Evolutionary conservation across 2,888 invertebrate genomes (phyloP).

Genomic region (Nezara viridula): DNA sequence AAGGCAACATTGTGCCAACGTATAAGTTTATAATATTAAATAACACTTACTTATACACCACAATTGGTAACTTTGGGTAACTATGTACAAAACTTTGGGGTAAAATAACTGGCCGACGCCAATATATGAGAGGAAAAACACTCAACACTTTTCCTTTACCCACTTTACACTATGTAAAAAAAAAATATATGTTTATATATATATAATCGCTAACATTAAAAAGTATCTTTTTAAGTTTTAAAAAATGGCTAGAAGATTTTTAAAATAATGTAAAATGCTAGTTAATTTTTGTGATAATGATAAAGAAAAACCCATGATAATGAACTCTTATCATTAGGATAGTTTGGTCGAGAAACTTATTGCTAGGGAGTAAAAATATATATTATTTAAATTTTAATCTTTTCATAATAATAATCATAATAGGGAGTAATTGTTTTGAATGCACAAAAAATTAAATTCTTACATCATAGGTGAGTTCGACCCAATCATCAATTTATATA

Average conservation of each 20-base stretch:
- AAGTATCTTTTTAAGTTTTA: slow-evolving; percentile 39
- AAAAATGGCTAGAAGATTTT: slow-evolving; percentile 45
- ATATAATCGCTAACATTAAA: slow-evolving; percentile 31
- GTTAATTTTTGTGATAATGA: slow-evolving; percentile 41
- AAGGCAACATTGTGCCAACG: neutral
- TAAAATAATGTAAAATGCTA: slow-evolving; percentile 49
- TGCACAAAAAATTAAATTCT: slow-evolving; percentile 37
- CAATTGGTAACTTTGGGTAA: slow-evolving; percentile 52
- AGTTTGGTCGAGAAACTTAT: slow-evolving; percentile 57
- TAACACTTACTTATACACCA: slow-evolving; percentile 44
- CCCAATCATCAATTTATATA: slow-evolving; percentile 47
- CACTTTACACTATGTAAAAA: slow-evolving; percentile 53
- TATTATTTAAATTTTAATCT: slow-evolving; percentile 44
- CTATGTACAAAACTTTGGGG: slow-evolving; percentile 41
- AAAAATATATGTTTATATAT: neutral
- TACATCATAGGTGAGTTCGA: slow-evolving; percentile 27
- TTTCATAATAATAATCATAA: slow-evolving; percentile 24
- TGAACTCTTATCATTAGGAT: slow-evolving; percentile 57
- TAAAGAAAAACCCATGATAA: slow-evolving; percentile 58
- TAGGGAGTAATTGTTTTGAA: slow-evolving; percentile 49
- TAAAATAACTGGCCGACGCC: slow-evolving; percentile 51
- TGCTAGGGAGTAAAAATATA: slow-evolving; percentile 59
- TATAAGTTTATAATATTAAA: slow-evolving; percentile 7
- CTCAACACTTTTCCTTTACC: slow-evolving; percentile 52
- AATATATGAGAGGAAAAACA: slow-evolving; percentile 37